Conservation (phyloP, 2,797 vertebrate species). For the Oryzias sinensis region DNA sequence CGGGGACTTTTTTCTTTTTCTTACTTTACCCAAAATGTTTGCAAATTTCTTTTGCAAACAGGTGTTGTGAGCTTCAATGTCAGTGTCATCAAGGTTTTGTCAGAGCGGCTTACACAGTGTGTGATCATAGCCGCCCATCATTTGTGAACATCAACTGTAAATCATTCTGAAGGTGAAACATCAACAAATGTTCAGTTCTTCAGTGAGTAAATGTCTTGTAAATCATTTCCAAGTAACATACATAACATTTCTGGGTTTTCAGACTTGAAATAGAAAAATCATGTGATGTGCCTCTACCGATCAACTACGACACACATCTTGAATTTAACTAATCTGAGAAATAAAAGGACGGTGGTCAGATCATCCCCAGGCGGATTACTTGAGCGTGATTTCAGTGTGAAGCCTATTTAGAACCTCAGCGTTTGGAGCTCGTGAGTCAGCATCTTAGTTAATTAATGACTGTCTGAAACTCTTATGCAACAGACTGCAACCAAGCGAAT, state of each 20-base stretch:
- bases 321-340: background rate
- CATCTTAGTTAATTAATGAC: slow-evolving; percentile 8
- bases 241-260: background rate
- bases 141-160: slow-evolving; percentile 60
- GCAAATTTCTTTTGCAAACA: background rate
- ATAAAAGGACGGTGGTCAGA: background rate
- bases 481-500: too few relatives aligned
- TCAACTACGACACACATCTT: background rate
- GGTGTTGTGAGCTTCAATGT: background rate
- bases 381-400: background rate
- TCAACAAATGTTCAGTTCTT: background rate
- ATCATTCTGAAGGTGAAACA: background rate
- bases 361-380: background rate
- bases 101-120: slow-evolving; percentile 65
- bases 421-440: background rate
- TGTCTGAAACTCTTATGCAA: too few relatives aligned
- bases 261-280: background rate
- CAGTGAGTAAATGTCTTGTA: background rate
- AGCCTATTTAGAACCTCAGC: slow-evolving; percentile 13
- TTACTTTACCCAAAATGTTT: background rate
- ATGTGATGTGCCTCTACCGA: background rate
- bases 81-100: too few relatives aligned
- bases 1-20: too few relatives aligned
- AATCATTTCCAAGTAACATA: background rate
- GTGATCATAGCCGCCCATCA: slow-evolving; percentile 72